These are phyloP conservation scores for Nephrotoma guestfalica DNA, from an alignment of 2,888 invertebrate genomes.

Conservation along the genomic window DNA sequence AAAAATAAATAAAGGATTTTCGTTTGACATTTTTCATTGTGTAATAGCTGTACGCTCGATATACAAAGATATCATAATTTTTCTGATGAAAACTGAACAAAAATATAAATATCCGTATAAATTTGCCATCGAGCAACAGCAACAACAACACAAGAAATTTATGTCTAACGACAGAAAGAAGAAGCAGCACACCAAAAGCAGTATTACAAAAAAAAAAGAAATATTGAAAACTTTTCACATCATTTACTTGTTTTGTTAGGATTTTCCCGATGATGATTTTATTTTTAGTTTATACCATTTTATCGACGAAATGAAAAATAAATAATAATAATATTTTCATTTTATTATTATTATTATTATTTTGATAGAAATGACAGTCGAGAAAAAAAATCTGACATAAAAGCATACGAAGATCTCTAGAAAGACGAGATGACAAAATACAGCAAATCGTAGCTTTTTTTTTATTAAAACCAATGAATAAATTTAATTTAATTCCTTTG, in stretches of 20 bases:
- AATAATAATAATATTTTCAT: not conserved
- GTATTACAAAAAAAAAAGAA: not conserved
- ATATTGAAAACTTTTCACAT: not conserved
- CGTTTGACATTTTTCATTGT: not conserved
- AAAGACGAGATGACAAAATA: not conserved
- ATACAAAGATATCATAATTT: not conserved
- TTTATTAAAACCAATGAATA: not conserved
- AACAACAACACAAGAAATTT: not conserved
- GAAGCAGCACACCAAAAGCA: not conserved
- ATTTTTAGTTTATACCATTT: not conserved
- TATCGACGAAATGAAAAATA: not conserved
- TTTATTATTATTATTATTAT: not conserved
- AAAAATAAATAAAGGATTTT: not conserved
- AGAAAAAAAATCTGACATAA: not conserved
- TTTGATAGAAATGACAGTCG: not conserved
- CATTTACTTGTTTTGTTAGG: not conserved
- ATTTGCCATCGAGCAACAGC: not conserved
- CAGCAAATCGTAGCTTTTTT: not conserved
- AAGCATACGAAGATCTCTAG: not conserved
- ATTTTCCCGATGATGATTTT: not conserved
- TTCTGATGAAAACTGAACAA: not conserved
- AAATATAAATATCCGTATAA: not conserved
- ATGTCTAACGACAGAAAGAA: not conserved
- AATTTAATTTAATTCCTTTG: not conserved
- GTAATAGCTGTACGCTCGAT: not conserved